Base-by-base conservation (phyloP, 2,888 invertebrate genomes). In the Uloborus plumipes region DNA sequence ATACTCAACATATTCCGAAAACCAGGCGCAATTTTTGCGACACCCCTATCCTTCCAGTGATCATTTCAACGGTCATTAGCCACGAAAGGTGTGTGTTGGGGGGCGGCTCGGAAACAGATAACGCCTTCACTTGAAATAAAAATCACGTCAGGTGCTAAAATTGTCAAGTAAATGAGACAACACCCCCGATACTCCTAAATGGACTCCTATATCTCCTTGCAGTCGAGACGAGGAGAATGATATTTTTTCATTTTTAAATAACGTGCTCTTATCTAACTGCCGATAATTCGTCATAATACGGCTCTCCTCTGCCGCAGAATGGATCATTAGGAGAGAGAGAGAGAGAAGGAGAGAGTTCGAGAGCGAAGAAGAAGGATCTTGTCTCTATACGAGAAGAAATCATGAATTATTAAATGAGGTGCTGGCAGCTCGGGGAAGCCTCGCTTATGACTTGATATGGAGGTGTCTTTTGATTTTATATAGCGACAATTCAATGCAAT, bases 121-220 rank as follows among this genome's bases (percentile, higher is more conserved):
- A 72, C 61, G 73, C 58, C 73, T 71, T 49, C 58, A 81, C 64
- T 70, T 69, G 74, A 81, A 81, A 81, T 81, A 81, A 81, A 81
- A 81, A 81, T 81, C 80, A 81, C 80, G 74, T 81, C 65, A 70
- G 80, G 80, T 81, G 80, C 74, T 74, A 74, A 81, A 81, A 81
- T 81, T 70, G 80, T 81, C 80, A 65, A 69, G 74, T 74, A 74
- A 80, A 74, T 58, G 80, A 81, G 80, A 81, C 80, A 74, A 81
- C 80, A 81, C 80, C 80, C 79, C 69, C 77, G 77, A 79, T 79
- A 71, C 26, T 55, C 14, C 55, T 39, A 39, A 39, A 39, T 39
- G 39, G 39, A 39, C 39, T 39, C 39, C 39, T 39, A 39, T 39
- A 39, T 39, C 39, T 39, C 39, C 39, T 39, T 11, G 39, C 39